Base-by-base conservation (phyloP, 2,797 vertebrate species). In the Thaleichthys pacificus region DNA sequence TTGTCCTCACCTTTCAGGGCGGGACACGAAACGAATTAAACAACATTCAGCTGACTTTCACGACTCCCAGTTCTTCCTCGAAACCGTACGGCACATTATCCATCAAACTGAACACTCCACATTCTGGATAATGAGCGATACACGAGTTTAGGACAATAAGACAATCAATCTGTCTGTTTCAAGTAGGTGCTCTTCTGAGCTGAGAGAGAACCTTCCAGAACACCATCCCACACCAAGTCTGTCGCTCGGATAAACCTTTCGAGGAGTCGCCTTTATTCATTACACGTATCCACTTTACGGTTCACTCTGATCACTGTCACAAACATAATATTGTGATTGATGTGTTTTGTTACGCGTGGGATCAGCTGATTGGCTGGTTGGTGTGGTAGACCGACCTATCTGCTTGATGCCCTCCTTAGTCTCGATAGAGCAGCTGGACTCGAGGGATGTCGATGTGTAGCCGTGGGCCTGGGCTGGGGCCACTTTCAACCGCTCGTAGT, bases 391-490 rank as follows among this genome's bases (percentile, higher is more conserved):
- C 95, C 88, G 77, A 95, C 98, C 98, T 75, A 99, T 94, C 85
- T 99, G 98, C 69, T 99, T 99, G 90, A 99, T 98, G 81, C 98
- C 97, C 71, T 99, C 98, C 86, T 99, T 99, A 92, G 99, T 97
- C 85, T 99, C 98, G 8, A 99, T 98, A n/a, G 77, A 99, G 96
- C 0, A 99, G 94, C 91, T 99, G 98, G n/a, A 99, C 98, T 0
- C 98, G 95, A 0, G 98, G 98, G 79, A 99, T 99, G 89, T 99
- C 98, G 0, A 99, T 99, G 85, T 99, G 98, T 42, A 99, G 95
- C 26, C 98, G 92, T 0, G 97, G 98, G 0, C 97, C 97, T 78
- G 97, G 97, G 97, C 0, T 97, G 96, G 3, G 97, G 97, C 0
- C 98, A n/a, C 97, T 84, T 99, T 99, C 81, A 99, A 99, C 97